Evolutionary conservation across 2,113 vertebrate species (phyloP).

Genomic region (Eleginops maclovinus): DNA sequence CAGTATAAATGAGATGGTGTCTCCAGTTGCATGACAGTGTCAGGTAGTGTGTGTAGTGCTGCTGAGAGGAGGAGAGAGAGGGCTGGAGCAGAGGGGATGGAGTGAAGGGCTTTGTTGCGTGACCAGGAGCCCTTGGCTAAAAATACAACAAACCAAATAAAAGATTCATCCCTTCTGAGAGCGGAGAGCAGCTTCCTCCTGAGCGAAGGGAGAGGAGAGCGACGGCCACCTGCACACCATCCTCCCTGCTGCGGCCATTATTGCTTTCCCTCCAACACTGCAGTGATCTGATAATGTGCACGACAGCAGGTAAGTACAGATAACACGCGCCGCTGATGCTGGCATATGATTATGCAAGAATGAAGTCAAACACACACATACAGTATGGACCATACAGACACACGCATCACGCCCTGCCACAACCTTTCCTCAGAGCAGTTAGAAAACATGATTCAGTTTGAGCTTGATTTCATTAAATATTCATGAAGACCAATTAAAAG

Average conservation of each 20-base stretch:
- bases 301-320: conserved; percentile 28
- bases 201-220: conserved; percentile 66
- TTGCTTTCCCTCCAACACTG: conserved; percentile 33
- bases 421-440: conserved; percentile 84
- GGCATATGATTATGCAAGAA: conserved; percentile 29
- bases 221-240: conserved; percentile 80
- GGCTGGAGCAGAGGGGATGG: conserved; percentile 42
- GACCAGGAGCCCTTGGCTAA: conserved; percentile 83
- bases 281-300: conserved; percentile 51
- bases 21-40: conserved; percentile 49
- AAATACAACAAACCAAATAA: conserved; percentile 86
- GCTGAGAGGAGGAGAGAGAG: conserved; percentile 25
- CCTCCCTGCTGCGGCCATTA: conserved; percentile 63
- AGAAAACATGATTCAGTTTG: conserved; percentile 93
- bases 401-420: conserved; percentile 10
- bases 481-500: conserved; percentile 98
- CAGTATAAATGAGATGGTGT: conserved; percentile 34
- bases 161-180: conserved; percentile 88
- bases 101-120: conserved; percentile 73
- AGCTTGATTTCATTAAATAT: conserved; percentile 97
- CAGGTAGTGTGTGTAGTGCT: conserved; percentile 27
- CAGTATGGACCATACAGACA: conserved; percentile 7
- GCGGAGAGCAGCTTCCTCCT: conserved; percentile 68
- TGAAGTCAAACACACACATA: conserved; percentile 9
- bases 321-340: conserved; percentile 10